A percentile compares a stretch with the other conserved stretches of the same genome.
These are phyloP conservation scores for Eristalinus sepulchralis DNA, from an alignment of 2,888 invertebrate species.

Conservation along the genomic window DNA sequence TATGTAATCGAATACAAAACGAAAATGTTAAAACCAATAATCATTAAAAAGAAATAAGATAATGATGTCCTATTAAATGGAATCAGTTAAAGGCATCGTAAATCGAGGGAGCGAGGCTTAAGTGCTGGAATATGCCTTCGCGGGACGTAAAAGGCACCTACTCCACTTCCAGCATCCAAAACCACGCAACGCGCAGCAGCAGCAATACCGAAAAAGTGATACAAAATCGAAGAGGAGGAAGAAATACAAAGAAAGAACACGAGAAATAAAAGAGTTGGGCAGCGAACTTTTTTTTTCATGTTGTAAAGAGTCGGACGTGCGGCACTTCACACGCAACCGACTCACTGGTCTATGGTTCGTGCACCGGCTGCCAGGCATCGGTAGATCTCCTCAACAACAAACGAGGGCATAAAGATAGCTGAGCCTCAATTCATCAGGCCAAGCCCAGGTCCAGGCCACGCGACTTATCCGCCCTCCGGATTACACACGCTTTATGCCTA, in stretches of 20 bases:
- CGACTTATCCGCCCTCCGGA: constrained; percentile 7
- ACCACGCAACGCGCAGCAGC: constrained; percentile 8
- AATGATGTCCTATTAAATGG: constrained; percentile 70
- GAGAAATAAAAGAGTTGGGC: constrained; percentile 42
- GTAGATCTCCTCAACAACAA: background rate
- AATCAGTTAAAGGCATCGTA: constrained; percentile 69
- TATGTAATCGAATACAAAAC: constrained; percentile 65
- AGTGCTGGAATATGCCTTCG: constrained; percentile 49
- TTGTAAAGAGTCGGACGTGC: constrained; percentile 31
- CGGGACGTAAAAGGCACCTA: constrained; percentile 1
- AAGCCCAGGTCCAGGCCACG: background rate
- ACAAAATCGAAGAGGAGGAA: background rate
- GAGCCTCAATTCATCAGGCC: background rate
- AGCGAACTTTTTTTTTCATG: constrained; percentile 43
- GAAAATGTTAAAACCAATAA: constrained; percentile 65
- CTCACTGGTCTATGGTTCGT: background rate
- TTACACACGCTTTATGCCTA: constrained; percentile 13
- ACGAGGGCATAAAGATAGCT: background rate
- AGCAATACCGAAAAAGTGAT: background rate
- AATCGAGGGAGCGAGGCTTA: constrained; percentile 58
- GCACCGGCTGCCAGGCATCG: background rate
- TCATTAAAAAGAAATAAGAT: constrained; percentile 70
- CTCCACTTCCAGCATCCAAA: constrained; percentile 37
- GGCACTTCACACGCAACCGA: constrained; percentile 29
- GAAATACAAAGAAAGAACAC: background rate